phyloP scores from a whole-genome alignment of 2,888 invertebrate genomes.

The Drosophila robusta region DNA sequence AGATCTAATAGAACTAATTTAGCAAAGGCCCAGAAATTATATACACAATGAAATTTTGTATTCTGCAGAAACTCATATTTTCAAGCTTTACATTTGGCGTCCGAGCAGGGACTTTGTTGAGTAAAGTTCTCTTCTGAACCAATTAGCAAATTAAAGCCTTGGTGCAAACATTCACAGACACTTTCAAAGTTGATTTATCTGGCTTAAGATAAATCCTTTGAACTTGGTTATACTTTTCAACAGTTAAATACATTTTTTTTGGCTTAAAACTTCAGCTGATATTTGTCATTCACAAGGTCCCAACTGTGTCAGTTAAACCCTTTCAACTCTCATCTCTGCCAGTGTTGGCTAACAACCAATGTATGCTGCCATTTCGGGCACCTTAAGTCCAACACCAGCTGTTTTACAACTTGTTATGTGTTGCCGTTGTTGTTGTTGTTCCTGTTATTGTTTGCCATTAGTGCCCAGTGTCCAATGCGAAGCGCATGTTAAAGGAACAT shows the following conservation, averaged over 20 bases:
- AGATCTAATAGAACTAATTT: too few species aligned
- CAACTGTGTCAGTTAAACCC: background rate
- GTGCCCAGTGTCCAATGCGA: constrained; percentile 38
- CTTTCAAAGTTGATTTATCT: too few species aligned
- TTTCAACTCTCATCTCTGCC: background rate
- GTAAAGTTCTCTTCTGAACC: too few species aligned
- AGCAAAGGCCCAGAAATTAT: too few species aligned
- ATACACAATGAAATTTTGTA: too few species aligned
- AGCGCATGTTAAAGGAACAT: constrained; percentile 65
- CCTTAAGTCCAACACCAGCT: constrained; percentile 38
- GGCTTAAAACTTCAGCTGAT: background rate
- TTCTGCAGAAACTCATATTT: too few species aligned
- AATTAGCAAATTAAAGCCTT: too few species aligned
- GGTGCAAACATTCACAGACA: too few species aligned
- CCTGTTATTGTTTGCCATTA: constrained; percentile 31
- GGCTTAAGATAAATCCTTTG: too few species aligned
- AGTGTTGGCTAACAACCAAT: constrained; percentile 1
- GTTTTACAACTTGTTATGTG: constrained; percentile 15
- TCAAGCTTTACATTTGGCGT: too few species aligned
- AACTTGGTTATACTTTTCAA: background rate
- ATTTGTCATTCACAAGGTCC: background rate
- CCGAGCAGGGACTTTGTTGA: too few species aligned
- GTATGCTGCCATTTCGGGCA: constrained; percentile 6
- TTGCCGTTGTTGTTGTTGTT: constrained; percentile 11
- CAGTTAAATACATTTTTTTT: too few species aligned